These are phyloP conservation scores for Melitaea cinxia DNA, from an alignment of 1,140 invertebrate species.

Conservation along the genomic window DNA sequence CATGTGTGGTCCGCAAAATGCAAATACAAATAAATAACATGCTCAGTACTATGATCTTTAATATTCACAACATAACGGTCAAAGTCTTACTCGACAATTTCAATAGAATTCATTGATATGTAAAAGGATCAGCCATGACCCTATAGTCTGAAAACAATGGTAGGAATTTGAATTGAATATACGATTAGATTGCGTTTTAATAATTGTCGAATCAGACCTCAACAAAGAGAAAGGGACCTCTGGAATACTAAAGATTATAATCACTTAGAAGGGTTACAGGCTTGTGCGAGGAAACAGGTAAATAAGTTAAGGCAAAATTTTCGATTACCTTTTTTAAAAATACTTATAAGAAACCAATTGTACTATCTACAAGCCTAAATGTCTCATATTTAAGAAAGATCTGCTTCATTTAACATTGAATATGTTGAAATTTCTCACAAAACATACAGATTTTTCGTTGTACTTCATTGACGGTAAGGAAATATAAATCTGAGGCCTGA, in stretches of 20 bases:
- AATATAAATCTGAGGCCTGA: too few relatives aligned
- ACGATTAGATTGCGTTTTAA: constrained; percentile 32
- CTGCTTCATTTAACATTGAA: too few relatives aligned
- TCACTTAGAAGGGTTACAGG: not conserved
- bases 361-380: too few relatives aligned
- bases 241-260: constrained; percentile 13
- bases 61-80: not conserved
- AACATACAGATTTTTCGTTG: too few relatives aligned
- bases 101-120: constrained; percentile 29
- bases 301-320: not conserved
- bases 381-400: too few relatives aligned
- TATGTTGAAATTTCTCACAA: too few relatives aligned
- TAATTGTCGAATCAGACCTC: constrained; percentile 17
- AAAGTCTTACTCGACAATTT: not conserved
- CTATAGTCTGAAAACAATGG: constrained; percentile 35
- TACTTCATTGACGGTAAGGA: too few relatives aligned
- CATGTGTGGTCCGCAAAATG: constrained; percentile 19
- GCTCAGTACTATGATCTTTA: constrained; percentile 6
- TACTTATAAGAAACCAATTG: too few relatives aligned
- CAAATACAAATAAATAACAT: not conserved
- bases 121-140: constrained; percentile 36
- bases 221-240: constrained; percentile 28
- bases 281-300: not conserved
- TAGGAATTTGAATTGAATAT: constrained; percentile 37
- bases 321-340: not conserved